phyloP scores from a whole-genome alignment of 2,797 vertebrate species.

The Rhinophrynus dorsalis region DNA sequence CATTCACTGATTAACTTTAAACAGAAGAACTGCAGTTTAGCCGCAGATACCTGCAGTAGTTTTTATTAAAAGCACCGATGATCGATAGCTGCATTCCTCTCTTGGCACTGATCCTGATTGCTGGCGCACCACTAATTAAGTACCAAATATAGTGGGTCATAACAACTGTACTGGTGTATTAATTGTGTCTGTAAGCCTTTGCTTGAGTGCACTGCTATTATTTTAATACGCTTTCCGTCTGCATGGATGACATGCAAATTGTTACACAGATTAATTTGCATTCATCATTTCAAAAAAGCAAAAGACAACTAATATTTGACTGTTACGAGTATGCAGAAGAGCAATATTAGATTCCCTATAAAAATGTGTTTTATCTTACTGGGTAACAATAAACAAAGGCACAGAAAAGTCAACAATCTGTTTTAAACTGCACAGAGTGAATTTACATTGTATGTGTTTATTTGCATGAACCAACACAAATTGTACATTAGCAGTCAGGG shows the following conservation, averaged over 20 bases:
- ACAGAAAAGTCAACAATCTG: too few relatives aligned
- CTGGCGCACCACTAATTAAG: conserved; percentile 44
- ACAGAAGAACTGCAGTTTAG: not conserved
- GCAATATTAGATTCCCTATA: not conserved
- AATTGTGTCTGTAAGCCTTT: conserved; percentile 20
- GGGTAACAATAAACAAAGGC: too few relatives aligned
- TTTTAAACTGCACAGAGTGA: too few relatives aligned
- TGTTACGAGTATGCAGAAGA: not conserved
- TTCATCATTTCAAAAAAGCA: conserved; percentile 6
- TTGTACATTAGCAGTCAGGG: too few relatives aligned
- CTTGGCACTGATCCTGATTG: conserved; percentile 34
- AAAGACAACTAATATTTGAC: not conserved
- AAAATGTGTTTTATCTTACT: not conserved
- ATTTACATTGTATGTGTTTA: too few relatives aligned
- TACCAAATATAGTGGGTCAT: conserved; percentile 31
- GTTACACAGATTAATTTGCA: conserved; percentile 4
- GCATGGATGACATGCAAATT: conserved; percentile 11
- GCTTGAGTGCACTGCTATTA: conserved; percentile 17
- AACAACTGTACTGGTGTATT: conserved; percentile 25
- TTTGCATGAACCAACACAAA: too few relatives aligned
- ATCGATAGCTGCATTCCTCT: conserved; percentile 22
- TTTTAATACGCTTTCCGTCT: conserved; percentile 10
- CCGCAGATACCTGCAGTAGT: conserved; percentile 19
- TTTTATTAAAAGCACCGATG: conserved; percentile 21
- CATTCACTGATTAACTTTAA: not conserved